These are phyloP conservation scores for Brassicogethes aeneus DNA, from an alignment of 2,888 invertebrate species.

Conservation along the genomic window DNA sequence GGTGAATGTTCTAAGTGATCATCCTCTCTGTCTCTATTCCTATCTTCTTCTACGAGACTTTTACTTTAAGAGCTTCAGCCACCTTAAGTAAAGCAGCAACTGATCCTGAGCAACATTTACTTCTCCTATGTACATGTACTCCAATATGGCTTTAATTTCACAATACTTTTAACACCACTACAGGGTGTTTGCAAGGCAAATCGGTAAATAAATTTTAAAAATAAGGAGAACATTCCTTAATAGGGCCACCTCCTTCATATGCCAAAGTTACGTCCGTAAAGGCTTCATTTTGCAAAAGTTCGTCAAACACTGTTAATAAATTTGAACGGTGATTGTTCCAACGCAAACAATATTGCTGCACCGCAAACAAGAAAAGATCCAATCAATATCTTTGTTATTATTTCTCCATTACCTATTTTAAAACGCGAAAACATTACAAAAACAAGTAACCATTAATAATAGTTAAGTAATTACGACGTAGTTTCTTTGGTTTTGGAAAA, in stretches of 20 bases:
- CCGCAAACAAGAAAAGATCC: no score
- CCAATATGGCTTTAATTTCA: conserved; percentile 80
- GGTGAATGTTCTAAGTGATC: conserved; percentile 30
- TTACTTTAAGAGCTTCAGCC: conserved; percentile 54
- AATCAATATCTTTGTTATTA: no score
- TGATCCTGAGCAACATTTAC: conserved; percentile 83
- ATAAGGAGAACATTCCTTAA: conserved; percentile 55
- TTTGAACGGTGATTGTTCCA: conserved; percentile 63
- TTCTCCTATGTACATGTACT: conserved; percentile 90
- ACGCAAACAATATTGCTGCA: conserved; percentile 55
- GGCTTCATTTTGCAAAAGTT: conserved; percentile 51
- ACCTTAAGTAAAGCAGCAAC: conserved; percentile 50
- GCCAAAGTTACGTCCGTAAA: conserved; percentile 61
- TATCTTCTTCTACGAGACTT: conserved; percentile 50
- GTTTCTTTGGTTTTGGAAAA: no score
- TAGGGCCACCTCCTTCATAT: conserved; percentile 49
- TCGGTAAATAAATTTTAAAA: conserved; percentile 51
- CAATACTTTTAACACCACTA: conserved; percentile 60
- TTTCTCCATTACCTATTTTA: no score
- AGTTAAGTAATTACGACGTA: no score
- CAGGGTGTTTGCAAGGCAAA: conserved; percentile 51
- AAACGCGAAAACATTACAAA: no score
- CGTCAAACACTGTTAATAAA: conserved; percentile 53
- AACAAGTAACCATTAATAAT: no score
- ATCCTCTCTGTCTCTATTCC: conserved; percentile 26